A percentile compares a stretch with the other conserved stretches of the same genome.
phyloP scores from a whole-genome alignment of 2,797 vertebrate species.

The Takifugu rubripes region DNA sequence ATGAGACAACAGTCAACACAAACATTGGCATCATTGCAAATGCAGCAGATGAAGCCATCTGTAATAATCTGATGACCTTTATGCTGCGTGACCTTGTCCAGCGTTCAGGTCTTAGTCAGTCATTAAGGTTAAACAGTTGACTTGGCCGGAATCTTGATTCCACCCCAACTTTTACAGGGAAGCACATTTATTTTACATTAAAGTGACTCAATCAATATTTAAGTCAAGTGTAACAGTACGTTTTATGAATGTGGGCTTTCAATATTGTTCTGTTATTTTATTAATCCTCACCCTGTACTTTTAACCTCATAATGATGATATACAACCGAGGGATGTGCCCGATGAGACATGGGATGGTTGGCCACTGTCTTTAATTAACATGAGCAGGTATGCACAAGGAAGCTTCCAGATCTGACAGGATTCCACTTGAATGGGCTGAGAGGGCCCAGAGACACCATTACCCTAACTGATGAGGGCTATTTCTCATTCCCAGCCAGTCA shows the following conservation, averaged over 20 bases:
- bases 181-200: constrained; percentile 29
- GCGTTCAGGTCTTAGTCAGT: too few species aligned
- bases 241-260: constrained; percentile 22
- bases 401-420: constrained; percentile 67
- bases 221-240: constrained; percentile 22
- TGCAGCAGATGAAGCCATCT: too few species aligned
- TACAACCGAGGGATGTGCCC: constrained; percentile 39
- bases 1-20: too few species aligned
- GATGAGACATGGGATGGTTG: constrained; percentile 65
- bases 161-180: constrained; percentile 21
- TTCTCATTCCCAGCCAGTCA: constrained; percentile 74
- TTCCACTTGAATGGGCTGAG: constrained; percentile 68
- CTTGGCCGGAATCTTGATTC: too few species aligned
- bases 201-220: constrained; percentile 33
- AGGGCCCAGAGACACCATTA: constrained; percentile 78
- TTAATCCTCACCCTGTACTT: constrained; percentile 36
- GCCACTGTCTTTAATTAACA: constrained; percentile 71
- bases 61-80: too few species aligned
- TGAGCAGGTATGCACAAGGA: constrained; percentile 67
- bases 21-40: too few species aligned
- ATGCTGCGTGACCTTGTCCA: too few species aligned
- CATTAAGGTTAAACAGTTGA: too few species aligned
- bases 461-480: constrained; percentile 79
- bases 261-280: constrained; percentile 45
- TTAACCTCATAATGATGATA: constrained; percentile 61